Base-by-base conservation (phyloP, 35 echinoderm and acorn worm species). In the Ptychodera flava region DNA sequence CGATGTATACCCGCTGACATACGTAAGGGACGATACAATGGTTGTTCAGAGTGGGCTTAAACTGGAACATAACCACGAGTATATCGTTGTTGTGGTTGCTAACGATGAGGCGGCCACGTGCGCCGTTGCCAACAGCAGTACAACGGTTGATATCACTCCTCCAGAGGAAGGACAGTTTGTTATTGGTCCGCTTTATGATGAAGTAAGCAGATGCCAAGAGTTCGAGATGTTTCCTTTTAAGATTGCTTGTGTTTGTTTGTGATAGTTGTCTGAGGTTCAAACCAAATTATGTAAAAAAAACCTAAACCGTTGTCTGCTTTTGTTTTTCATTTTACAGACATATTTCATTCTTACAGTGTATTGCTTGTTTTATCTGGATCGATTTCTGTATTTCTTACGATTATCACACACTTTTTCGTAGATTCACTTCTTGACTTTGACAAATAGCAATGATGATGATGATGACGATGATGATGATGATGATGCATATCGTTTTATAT, bases 71-170 rank as follows among this genome's bases (percentile, higher is more conserved):
- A 31, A 45, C 1, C 16, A 30, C 1, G 53, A 64, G 6, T 90
- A 90, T 30, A 81, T 80, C 29, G 77, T 53, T 14, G 78, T 77
- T 80, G 89, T 85, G 22, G 37, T 64, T 6, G 45, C 45, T 32
- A 32, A 36, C 32, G 84, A 86, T 36, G 89, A 86, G 37, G 32
- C 83, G 75, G 84, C 82, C 15, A 33, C 35, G 33, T 90, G 89
- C 64, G 81, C 84, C 34, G 31, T 31, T 27, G 77, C 88, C 22
- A 90, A 27, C 16, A 34, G 27, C 15, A 16, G 78, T n/a, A 84
- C 83, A 76, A 84, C 36, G 12, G 64, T 90, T 35, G 88, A 90
- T 80, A 16, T 86, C 16, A 90, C 89, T 22, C 33, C 33, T 10
- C 89, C 89, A 30, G 78, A 0, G n/a, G 89, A 90, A 52, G 89